Evolutionary conservation across 1,140 invertebrate genomes (phyloP), one percentile per base, ranked within the genome.

Genomic region (Protaetia brevitarsis): DNA sequence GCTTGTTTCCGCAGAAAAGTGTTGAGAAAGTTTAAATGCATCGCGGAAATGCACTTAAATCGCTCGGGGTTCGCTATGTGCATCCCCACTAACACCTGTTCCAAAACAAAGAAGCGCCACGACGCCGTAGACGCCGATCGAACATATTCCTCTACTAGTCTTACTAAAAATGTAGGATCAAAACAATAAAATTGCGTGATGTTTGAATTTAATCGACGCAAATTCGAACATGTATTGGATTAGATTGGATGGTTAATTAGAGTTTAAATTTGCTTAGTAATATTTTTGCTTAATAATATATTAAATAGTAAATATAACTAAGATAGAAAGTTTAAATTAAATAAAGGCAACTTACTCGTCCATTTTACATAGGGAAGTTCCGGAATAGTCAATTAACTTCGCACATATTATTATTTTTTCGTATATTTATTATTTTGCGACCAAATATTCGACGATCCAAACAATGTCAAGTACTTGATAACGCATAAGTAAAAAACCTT

Each of bases 51-150:
- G 65, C 56, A 60, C 36, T 58, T 51, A 23, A 23, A 21, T 19
- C 27, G 59, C 30, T 60, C 29, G 21, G 59, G 58, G 65, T 58
- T 66, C 41, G 41, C 13, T 34, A 51, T 61, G 57, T 45, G 37
- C 34, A 66, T 51, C 65, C 67, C 59, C 66, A 3, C 28, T 13
- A 65, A 64, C 62, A 65, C 62, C 66, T 68, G 62, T 68, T 68
- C 23, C 51, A 19, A 59, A 66, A 69, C 68, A 69, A 72, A 71
- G 69, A 68, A 68, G 63, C 63, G 66, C 66, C 69, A 67, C 63
- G 69, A 71, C 64, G 69, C 65, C 57, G 56, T 27, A 57, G 63
- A 71, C 71, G 71, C 67, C 69, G 71, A 72, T 72, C 71, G 71
- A 72, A 71, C 57, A 23, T 37, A 30, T 30, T 51, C 64, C 69